Evolutionary conservation across 1,140 invertebrate genomes (phyloP), one percentile per base, ranked within the genome.

Genomic region (Meloidogyne exigua): DNA sequence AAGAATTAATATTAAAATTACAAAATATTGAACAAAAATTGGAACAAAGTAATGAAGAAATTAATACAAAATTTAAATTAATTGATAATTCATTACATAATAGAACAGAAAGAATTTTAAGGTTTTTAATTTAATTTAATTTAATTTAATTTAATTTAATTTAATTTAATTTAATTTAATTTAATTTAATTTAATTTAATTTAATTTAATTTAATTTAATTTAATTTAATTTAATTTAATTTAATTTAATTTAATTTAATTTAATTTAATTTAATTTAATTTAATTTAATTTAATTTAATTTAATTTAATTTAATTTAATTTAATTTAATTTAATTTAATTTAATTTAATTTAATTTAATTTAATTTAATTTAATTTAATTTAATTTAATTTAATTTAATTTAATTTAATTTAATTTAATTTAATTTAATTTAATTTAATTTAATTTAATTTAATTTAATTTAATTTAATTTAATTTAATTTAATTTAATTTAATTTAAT

Each of bases 101-200:
- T 57, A 57, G 49, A 57, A 57, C 49, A 7, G 49, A 57, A 57
- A 57, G 49, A n/a, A 57, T 57, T 57, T n/a, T 57, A n/a, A 57
- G 49, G 49, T 57, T 57, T 57, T n/a, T 32, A 32, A 32, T 32
- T 32, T 32, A 32, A 32, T 32, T 32, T 32, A 3, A 32, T 32
- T 32, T 32, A 3, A 32, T 3, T 32, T 32, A 32, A 32, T 32
- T 32, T 3, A 32, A 3, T 32, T 57, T 1, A n/a, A n/a, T n/a
- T n/a, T 32, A 32, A 32, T 32, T 32, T 32, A 32, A 32, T 32
- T 32, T 32, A 3, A 32, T 32, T 32, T 32, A 3, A 32, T 3
- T 32, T 32, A 32, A 32, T 32, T 32, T 3, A 32, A 3, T 32
- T 57, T 1, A n/a, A n/a, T n/a, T n/a, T 32, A 32, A 32, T 32